Evolutionary conservation across 1,140 invertebrate species (phyloP).

Genomic region (Drosophila rhopaloa): DNA sequence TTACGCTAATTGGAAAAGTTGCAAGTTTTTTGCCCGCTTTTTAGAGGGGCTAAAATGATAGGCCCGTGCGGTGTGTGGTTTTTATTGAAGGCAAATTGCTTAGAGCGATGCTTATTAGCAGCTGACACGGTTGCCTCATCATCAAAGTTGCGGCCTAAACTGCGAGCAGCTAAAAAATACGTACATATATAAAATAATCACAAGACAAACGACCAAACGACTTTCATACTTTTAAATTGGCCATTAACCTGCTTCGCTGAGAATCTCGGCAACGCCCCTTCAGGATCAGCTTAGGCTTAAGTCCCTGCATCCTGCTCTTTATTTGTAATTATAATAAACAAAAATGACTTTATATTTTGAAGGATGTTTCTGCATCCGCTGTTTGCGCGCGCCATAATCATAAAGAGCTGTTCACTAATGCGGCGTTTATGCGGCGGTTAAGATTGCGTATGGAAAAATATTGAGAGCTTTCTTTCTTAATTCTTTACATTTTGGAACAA

Average conservation of each 20-base stretch:
- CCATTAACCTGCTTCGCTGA: conserved; percentile 59
- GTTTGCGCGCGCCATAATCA: conserved; percentile 36
- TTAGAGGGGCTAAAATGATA: conserved; percentile 10
- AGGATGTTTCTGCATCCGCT: conserved; percentile 53
- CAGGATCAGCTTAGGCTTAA: conserved; percentile 21
- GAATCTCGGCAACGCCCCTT: conserved; percentile 18
- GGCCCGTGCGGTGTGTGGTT: conserved; percentile 62
- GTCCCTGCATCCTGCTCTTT: conserved; percentile 50
- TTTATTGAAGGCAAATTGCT: conserved; percentile 74
- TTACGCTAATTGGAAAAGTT: conserved; percentile 82
- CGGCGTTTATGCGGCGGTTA: conserved; percentile 8
- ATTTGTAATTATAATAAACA: conserved; percentile 64
- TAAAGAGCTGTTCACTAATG: conserved; percentile 20
- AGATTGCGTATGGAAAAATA: conserved; percentile 4
- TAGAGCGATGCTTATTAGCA: conserved; percentile 78
- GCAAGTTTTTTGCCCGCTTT: conserved; percentile 66
- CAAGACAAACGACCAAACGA: conserved; percentile 61
- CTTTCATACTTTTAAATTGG: conserved; percentile 76
- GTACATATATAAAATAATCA: conserved; percentile 31
- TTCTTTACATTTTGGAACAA: too few species aligned
- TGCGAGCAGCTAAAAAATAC: conserved; percentile 27
- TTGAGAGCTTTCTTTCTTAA: too few species aligned
- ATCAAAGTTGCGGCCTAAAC: conserved; percentile 56
- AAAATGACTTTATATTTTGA: conserved; percentile 57
- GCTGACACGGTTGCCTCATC: conserved; percentile 70